Conservation (phyloP, 1,140 invertebrate species). For the Zaprionus gabonicus region DNA sequence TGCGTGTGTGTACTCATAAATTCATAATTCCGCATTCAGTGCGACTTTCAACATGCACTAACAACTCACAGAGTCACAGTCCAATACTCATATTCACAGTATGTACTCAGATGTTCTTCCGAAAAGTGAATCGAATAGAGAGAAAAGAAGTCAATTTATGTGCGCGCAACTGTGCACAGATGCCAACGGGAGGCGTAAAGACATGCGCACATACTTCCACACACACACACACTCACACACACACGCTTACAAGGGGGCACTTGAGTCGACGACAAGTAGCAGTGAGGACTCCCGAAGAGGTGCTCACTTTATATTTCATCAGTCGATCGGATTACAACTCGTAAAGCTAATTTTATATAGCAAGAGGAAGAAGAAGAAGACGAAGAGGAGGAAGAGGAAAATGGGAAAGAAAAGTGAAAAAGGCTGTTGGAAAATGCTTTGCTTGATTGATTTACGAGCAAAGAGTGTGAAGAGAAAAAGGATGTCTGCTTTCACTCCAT, state of each 20-base stretch:
- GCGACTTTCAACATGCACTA: constrained; percentile 25
- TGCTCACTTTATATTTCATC: constrained; percentile 27
- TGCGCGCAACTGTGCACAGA: constrained; percentile 73
- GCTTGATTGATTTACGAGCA: constrained; percentile 69
- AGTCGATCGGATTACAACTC: constrained; percentile 59
- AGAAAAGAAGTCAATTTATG: constrained; percentile 61
- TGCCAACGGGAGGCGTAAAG: constrained; percentile 42
- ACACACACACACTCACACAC: background rate
- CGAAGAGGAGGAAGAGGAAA: constrained; percentile 1
- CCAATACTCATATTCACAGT: constrained; percentile 26
- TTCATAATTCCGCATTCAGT: constrained; percentile 29
- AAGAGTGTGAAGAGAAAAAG: constrained; percentile 25
- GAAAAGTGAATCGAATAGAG: constrained; percentile 11
- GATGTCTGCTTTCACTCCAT: constrained; percentile 56
- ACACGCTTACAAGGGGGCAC: constrained; percentile 27
- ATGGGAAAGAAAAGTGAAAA: constrained; percentile 29
- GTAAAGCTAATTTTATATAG: constrained; percentile 60
- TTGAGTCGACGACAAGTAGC: constrained; percentile 77
- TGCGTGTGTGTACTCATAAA: constrained; percentile 58
- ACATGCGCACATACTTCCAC: constrained; percentile 17
- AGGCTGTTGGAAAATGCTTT: constrained; percentile 17
- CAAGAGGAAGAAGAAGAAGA: constrained; percentile 25
- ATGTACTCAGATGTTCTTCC: constrained; percentile 5
- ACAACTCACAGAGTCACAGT: constrained; percentile 11
- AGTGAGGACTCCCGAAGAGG: constrained; percentile 29